Evolutionary conservation across 2,888 invertebrate genomes (phyloP), one percentile per base, ranked within the genome.

Genomic region (Cheilosia scutellata): DNA sequence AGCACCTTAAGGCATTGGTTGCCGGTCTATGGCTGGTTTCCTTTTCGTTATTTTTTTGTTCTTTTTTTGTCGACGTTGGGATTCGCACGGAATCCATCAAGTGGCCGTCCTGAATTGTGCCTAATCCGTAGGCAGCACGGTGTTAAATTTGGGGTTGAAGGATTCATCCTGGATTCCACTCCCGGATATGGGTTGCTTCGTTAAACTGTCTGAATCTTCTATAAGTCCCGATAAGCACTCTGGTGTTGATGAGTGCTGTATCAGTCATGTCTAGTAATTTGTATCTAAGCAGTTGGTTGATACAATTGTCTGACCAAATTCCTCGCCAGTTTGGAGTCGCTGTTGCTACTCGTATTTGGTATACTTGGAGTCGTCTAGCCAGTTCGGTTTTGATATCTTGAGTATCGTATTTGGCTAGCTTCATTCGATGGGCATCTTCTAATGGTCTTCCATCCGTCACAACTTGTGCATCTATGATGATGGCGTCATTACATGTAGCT

Each of bases 71-170:
- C 40, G 40, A 42, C 40, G 40, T 42, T 42, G n/a, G 40, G 40
- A 42, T n/a, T 42, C 40, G 4, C 40, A 42, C 40, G n/a, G 40
- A 42, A n/a, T 42, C 40, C 40, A 42, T 42, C 40, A 42, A 42
- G 40, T 42, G 40, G 40, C 40, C 13, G 40, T 42, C n/a, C 40
- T 42, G 40, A 42, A 42, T 42, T 42, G 40, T 42, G 40, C 40
- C 40, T 42, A n/a, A 13, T 2, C 40, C 40, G 40, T n/a, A 42
- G 40, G 40, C 40, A 42, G 40, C 40, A 42, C 40, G 40, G 4
- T 11, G 40, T 11, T 1, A 5, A 5, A 13, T 20, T 20, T 20
- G 13, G 40, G 13, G 11, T 13, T n/a, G n/a, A 42, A 13, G 40
- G 40, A n/a, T 0, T 42, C 40, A 42, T 42, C 40, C 40, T 42